phyloP scores from a whole-genome alignment of 2,113 vertebrate species.

The Speoplatyrhinus poulsoni region DNA sequence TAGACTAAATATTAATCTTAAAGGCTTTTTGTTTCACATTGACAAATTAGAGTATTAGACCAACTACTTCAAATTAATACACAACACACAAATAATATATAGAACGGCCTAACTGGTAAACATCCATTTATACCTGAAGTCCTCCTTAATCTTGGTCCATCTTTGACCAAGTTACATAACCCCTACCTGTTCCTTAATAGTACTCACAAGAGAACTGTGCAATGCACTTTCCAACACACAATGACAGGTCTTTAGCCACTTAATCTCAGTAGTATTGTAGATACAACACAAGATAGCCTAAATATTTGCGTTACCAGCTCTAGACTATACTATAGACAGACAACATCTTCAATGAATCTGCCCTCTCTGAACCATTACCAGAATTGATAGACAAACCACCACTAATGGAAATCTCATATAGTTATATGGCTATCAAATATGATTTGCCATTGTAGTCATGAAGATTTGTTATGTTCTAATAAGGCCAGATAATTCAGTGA shows the following conservation, averaged over 20 bases:
- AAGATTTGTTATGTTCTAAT: background rate
- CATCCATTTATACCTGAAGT: no score
- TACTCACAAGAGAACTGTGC: no score
- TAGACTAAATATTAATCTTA: no score
- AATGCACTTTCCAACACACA: constrained; percentile 22
- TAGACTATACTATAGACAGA: no score
- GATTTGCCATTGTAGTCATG: background rate
- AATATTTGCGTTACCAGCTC: no score
- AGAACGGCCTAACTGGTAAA: no score
- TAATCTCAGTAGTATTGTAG: constrained; percentile 54
- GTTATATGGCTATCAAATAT: background rate
- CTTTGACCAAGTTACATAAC: no score
- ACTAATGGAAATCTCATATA: background rate
- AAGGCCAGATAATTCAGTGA: background rate
- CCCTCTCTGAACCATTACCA: constrained; percentile 29
- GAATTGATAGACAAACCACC: constrained; percentile 22
- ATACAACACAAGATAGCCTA: constrained; percentile 50
- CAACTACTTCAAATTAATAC: no score
- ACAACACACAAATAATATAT: no score
- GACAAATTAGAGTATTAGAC: no score
- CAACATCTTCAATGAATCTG: constrained; percentile 41
- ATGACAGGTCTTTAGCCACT: constrained; percentile 45
- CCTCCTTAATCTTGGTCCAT: no score
- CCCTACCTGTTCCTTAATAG: background rate
- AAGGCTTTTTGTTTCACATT: no score